These are phyloP conservation scores for Drosophila biarmipes DNA, from an alignment of 1,140 invertebrate genomes.

Conservation along the genomic window DNA sequence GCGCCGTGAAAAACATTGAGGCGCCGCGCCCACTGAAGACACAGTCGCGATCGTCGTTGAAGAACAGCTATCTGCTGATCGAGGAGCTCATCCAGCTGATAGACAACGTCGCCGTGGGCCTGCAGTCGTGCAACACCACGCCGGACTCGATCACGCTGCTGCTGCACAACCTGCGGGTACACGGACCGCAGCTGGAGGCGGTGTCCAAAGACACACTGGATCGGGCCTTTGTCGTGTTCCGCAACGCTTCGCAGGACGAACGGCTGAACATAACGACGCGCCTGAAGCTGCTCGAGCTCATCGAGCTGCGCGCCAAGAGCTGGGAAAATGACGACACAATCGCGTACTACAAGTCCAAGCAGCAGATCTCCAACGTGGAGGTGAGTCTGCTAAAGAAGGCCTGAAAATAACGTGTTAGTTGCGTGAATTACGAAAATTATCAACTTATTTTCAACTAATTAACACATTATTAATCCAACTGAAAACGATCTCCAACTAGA, in stretches of 20 bases:
- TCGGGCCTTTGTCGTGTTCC: constrained; percentile 91
- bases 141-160: constrained; percentile 76
- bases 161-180: constrained; percentile 88
- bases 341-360: constrained; percentile 92
- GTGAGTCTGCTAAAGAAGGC: constrained; percentile 83
- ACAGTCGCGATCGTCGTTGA: constrained; percentile 83
- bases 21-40: constrained; percentile 90
- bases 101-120: constrained; percentile 88
- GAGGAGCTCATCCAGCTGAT: constrained; percentile 90
- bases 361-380: constrained; percentile 88
- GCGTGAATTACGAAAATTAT: neutral
- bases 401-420: neutral
- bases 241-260: constrained; percentile 94
- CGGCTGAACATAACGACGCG: constrained; percentile 91
- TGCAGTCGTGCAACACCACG: constrained; percentile 86
- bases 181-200: constrained; percentile 90
- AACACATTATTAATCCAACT: neutral
- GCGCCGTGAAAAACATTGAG: constrained; percentile 89
- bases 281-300: constrained; percentile 93
- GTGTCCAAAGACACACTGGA: constrained; percentile 90
- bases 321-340: constrained; percentile 93
- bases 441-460: neutral
- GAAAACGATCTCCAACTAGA: neutral
- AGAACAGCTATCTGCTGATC: constrained; percentile 84
- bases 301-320: constrained; percentile 93